Percentiles rank a stretch among this genome's conserved stretches.
These are phyloP conservation scores for Apogon talboti DNA, from an alignment of 2,797 vertebrate species.

Conservation along the genomic window DNA sequence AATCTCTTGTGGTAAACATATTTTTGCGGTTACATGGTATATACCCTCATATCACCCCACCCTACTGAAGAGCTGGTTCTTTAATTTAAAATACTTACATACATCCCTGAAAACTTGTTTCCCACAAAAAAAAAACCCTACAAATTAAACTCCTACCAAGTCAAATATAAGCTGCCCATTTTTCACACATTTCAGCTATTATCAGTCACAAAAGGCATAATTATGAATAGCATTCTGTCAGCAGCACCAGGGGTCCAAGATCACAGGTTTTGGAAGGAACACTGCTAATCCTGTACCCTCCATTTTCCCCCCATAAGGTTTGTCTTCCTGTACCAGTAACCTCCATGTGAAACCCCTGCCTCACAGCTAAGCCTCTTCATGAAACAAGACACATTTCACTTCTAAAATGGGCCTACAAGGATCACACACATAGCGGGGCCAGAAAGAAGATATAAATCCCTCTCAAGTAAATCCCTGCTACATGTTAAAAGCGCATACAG, in stretches of 20 bases:
- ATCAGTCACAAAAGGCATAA: slow-evolving; percentile 13
- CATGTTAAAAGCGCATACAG: slow-evolving; percentile 38
- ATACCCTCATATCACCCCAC: no score
- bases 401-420: slow-evolving; percentile 40
- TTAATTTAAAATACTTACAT: not conserved
- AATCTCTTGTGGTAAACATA: no score
- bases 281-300: slow-evolving; percentile 47
- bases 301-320: slow-evolving; percentile 24
- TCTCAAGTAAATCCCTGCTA: slow-evolving; percentile 58
- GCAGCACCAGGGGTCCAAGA: slow-evolving; percentile 35
- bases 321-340: slow-evolving; percentile 37
- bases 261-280: slow-evolving; percentile 45
- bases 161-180: slow-evolving; percentile 4
- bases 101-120: slow-evolving; percentile 3
- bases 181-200: slow-evolving; percentile 13
- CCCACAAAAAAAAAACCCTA: not conserved
- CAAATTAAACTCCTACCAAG: not conserved
- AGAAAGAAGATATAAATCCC: slow-evolving; percentile 63
- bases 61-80: no score
- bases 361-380: slow-evolving; percentile 43
- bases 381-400: slow-evolving; percentile 49
- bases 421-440: slow-evolving; percentile 41
- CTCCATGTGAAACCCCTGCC: slow-evolving; percentile 34
- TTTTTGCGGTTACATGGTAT: no score
- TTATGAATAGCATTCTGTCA: slow-evolving; percentile 33